phyloP scores from a whole-genome alignment of 2,888 invertebrate species.

The Heliconius aoede region DNA sequence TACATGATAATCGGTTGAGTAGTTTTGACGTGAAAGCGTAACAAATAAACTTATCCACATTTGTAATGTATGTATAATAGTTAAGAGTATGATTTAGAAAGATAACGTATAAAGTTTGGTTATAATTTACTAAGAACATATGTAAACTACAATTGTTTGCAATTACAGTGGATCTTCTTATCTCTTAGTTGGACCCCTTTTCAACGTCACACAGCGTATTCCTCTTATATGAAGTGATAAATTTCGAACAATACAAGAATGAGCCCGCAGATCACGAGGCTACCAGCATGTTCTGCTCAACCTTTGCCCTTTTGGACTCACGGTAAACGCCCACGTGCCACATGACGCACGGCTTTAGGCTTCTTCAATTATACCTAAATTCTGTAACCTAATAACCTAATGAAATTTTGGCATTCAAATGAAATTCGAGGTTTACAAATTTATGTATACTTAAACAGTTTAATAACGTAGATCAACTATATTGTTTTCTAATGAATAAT shows the following conservation, averaged over 20 bases:
- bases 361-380: conserved; percentile 49
- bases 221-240: conserved; percentile 22
- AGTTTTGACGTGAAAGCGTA: too few relatives aligned
- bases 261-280: conserved; percentile 45
- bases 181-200: conserved; percentile 21
- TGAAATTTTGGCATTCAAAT: conserved; percentile 5
- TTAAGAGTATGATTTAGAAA: too few relatives aligned
- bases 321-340: conserved; percentile 34
- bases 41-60: too few relatives aligned
- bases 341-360: conserved; percentile 38
- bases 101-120: too few relatives aligned
- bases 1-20: too few relatives aligned
- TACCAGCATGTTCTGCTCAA: conserved; percentile 31
- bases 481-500: too few relatives aligned
- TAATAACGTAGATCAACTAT: background rate
- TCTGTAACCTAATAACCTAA: conserved; percentile 34
- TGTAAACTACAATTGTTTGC: background rate
- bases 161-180: background rate
- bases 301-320: conserved; percentile 34
- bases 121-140: background rate
- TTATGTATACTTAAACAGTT: background rate
- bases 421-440: background rate
- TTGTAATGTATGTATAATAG: too few relatives aligned
- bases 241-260: conserved; percentile 31
- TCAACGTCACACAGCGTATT: conserved; percentile 1